Base-by-base conservation (phyloP, 2,797 vertebrate species). In the Falco cherrug region DNA sequence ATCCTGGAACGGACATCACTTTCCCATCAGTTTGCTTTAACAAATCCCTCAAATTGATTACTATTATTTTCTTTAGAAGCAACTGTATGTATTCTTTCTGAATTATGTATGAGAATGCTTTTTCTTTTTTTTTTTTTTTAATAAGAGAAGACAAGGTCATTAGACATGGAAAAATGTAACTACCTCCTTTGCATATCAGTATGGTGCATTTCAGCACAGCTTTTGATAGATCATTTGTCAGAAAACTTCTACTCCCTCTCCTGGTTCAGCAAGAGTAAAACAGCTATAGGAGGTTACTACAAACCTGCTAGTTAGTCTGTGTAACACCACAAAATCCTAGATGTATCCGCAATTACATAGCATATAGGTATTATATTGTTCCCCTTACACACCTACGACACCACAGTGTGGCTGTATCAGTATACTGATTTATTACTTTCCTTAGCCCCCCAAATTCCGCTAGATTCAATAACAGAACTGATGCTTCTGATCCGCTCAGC, bases 171-270 rank as follows among this genome's bases (percentile, higher is more conserved):
- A 74, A 87, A 68, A 41, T 7, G 5, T 2, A 16, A 53, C 33
- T 17, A 29, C 7, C 73, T 51, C 47, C 35, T 41, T 6, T 13
- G 45, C 25, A 3, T 2, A 39, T 12, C 59, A 60, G 33, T 29
- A 25, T 3, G 11, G 60, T 7, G n/a, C 25, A 11, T 33, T 43
- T 54, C 21, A 29, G 54, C 28, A 17, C 59, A 22, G 57, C 28
- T 41, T 63, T 61, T 8, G 48, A 31, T 11, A 22, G 0, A 14
- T 0, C 37, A 11, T 21, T 69, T n/a, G 54, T 64, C 31, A 43
- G 93, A 59, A 94, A 94, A 90, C 82, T 26, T 47, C 88, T 56
- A 11, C 95, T 73, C 95, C 95, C 95, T 95, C 96, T 97, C 3
- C 93, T 37, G 95, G 90, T 22, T 54, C 70, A 26, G 67, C 7